phyloP scores from a whole-genome alignment of 2,888 invertebrate genomes.

The Pteria penguin region DNA sequence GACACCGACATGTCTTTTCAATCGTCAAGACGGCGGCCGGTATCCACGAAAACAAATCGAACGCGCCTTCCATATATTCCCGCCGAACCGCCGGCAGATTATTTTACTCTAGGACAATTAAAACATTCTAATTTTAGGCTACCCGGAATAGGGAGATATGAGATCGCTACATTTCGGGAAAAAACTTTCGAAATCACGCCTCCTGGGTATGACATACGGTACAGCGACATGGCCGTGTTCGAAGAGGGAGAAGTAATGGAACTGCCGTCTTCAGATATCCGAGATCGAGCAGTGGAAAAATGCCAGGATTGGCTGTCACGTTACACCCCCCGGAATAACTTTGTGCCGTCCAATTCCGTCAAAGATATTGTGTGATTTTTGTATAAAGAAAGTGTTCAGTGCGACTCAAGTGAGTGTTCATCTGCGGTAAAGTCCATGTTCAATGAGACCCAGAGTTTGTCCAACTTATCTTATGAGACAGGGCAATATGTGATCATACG shows the following conservation, averaged over 20 bases:
- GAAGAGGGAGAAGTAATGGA: constrained; percentile 65
- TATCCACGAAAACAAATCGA: constrained; percentile 36
- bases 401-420: too few relatives aligned
- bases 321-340: constrained; percentile 47
- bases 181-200: constrained; percentile 71
- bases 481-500: too few relatives aligned
- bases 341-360: background rate
- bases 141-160: constrained; percentile 62
- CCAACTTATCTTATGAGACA: too few relatives aligned
- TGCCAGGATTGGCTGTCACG: constrained; percentile 69
- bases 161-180: constrained; percentile 52
- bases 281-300: constrained; percentile 66
- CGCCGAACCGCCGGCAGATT: constrained; percentile 21
- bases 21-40: constrained; percentile 22
- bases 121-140: constrained; percentile 47
- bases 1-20: constrained; percentile 37
- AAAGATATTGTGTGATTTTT: too few relatives aligned
- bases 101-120: constrained; percentile 25
- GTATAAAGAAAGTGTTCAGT: too few relatives aligned
- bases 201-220: constrained; percentile 70
- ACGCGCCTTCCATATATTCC: constrained; percentile 45
- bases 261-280: constrained; percentile 69
- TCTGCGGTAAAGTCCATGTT: too few relatives aligned
- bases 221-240: constrained; percentile 62
- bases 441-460: too few relatives aligned